Conservation (phyloP, 2,113 vertebrate genomes). For the Tragelaphus scriptus region DNA sequence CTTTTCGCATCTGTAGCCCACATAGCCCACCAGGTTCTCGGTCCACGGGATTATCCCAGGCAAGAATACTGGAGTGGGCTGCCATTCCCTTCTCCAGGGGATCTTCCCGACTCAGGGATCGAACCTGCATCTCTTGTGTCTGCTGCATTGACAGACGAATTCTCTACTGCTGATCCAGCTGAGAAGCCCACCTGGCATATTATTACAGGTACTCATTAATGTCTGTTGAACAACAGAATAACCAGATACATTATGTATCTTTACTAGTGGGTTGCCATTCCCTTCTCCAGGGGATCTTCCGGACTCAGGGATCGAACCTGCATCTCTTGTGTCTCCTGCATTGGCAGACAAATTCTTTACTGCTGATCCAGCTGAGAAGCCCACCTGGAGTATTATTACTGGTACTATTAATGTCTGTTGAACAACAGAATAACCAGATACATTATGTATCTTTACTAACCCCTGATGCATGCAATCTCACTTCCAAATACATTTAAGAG, state of each 20-base stretch:
- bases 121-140: not conserved
- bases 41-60: not conserved
- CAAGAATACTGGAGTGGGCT: not conserved
- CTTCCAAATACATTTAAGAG: not conserved
- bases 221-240: not conserved
- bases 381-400: not conserved
- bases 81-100: not conserved
- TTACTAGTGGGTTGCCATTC: not conserved
- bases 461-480: not conserved
- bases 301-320: not conserved
- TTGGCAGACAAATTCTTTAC: not conserved
- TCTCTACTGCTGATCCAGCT: not conserved
- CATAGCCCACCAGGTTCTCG: not conserved
- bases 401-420: not conserved
- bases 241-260: too few species aligned
- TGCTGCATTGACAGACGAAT: not conserved
- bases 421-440: not conserved
- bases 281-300: not conserved
- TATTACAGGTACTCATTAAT: not conserved
- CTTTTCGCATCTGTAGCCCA: not conserved
- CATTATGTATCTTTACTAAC: not conserved
- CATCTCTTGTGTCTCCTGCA: not conserved
- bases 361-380: not conserved
- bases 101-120: not conserved
- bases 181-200: not conserved